Base-by-base conservation (phyloP, 2,113 vertebrate genomes). In the Amblyopsis rosae region DNA sequence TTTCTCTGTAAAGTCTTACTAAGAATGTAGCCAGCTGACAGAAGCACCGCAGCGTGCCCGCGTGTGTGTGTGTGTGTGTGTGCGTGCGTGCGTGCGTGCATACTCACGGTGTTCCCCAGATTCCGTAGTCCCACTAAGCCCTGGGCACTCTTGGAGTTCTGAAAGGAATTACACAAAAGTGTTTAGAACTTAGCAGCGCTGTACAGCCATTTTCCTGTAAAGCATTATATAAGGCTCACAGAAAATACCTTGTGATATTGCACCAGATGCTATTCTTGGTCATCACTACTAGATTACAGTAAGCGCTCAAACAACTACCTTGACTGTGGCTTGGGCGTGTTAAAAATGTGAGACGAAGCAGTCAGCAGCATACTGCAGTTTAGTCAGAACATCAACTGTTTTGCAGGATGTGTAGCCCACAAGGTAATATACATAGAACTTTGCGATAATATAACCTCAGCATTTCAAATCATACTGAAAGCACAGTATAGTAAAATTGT, bases 91-190 rank as follows among this genome's bases (percentile, higher is more conserved):
- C 48, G 46, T 60, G 10, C 3, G 12, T 47, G 19, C 16, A 48
- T 59, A 95, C 96, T 97, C 77, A 99, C 98, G 63, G 98, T 99
- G 83, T 99, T 99, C 70, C 98, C 97, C 12, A 99, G 94, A 89
- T 99, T 99, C 80, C 96, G 92, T 55, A 99, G 91, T 55, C 98
- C 98, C 1, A 97, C 95, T 87, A 99, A 92, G 58, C 97, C 98
- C 83, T 98, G 95, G 80, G 93, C 90, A 0, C 85, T 92, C 93
- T 98, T 99, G 76, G 96, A 95, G 88, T 93, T 97, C 98, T 99
- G 93, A 65, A 85, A 68, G 16, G 0, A 62, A 62, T 26, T 26
- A 73, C 64, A 80, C 11, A 85, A 81, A 85, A 72, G 64, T 17
- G 63, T 67, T 16, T 12, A 62, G 9, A 16, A 62, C 7, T 17